Conservation (phyloP, 2,113 vertebrate genomes). For the Mustela nigripes region DNA sequence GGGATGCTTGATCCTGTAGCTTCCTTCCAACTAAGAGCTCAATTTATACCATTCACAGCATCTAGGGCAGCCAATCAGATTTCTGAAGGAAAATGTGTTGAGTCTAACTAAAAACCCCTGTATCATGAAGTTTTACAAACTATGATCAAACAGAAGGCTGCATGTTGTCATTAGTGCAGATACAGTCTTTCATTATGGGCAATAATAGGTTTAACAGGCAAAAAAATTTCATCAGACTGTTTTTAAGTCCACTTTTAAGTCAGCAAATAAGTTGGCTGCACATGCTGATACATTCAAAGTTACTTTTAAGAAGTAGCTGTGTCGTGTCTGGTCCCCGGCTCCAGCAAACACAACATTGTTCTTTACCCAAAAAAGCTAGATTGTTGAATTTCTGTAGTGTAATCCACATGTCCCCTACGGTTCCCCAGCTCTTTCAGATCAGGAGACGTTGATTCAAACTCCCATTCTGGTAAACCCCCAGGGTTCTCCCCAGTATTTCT, state of each 20-base stretch:
- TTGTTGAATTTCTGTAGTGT: not conserved
- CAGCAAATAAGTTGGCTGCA: conserved; percentile 69
- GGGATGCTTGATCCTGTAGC: conserved; percentile 67
- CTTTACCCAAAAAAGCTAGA: not conserved
- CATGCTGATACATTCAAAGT: conserved; percentile 60
- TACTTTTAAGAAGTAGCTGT: conserved; percentile 40
- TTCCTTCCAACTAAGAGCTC: conserved; percentile 46
- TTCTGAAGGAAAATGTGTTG: conserved; percentile 73
- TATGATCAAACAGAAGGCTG: conserved; percentile 66
- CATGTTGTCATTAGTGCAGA: conserved; percentile 75
- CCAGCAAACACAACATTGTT: not conserved
- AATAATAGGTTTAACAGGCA: conserved; percentile 75
- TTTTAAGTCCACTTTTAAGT: conserved; percentile 77
- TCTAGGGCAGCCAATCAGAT: conserved; percentile 79
- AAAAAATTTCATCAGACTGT: conserved; percentile 36
- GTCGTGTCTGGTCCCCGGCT: conserved; percentile 38
- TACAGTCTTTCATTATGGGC: conserved; percentile 80
- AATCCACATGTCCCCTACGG: not conserved
- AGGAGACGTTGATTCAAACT: not conserved
- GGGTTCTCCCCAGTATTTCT: not conserved
- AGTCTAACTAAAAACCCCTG: conserved; percentile 72
- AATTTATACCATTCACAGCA: conserved; percentile 80
- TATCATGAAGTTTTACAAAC: conserved; percentile 80
- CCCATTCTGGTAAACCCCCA: not conserved
- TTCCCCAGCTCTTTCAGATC: not conserved